Conservation (phyloP, 2,113 vertebrate genomes). For the Corydoras sp. region DNA sequence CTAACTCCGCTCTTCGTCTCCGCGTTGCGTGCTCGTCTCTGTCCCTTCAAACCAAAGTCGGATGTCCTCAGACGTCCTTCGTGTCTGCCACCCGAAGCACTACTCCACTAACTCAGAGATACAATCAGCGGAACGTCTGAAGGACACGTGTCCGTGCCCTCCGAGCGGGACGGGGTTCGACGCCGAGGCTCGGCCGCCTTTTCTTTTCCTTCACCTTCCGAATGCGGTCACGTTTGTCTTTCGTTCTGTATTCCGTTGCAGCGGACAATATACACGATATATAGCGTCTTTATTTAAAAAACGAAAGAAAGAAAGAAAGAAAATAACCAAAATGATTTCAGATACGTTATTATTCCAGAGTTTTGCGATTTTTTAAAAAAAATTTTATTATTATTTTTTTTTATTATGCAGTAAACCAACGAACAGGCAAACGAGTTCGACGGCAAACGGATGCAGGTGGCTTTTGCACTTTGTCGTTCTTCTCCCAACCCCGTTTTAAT, state of each 20-base stretch:
- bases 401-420: constrained; percentile 46
- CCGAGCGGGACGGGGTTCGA: too few species aligned
- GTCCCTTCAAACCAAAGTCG: constrained; percentile 38
- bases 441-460: constrained; percentile 41
- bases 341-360: too few species aligned
- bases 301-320: too few species aligned
- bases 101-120: constrained; percentile 16
- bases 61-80: constrained; percentile 7
- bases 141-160: neutral
- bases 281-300: constrained; percentile 5
- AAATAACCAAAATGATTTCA: too few species aligned
- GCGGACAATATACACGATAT: too few species aligned
- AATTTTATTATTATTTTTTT: too few species aligned
- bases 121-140: constrained; percentile 17
- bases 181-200: too few species aligned
- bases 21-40: neutral
- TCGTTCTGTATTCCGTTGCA: constrained; percentile 2
- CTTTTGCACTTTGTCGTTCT: constrained; percentile 47
- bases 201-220: neutral
- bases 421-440: constrained; percentile 29
- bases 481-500: neutral
- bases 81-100: constrained; percentile 22
- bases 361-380: neutral
- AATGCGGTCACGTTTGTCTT: constrained; percentile 3
- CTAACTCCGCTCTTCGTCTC: constrained; percentile 10